These are phyloP conservation scores for Spondyliosoma cantharus DNA, from an alignment of 2,797 vertebrate species.

Conservation along the genomic window DNA sequence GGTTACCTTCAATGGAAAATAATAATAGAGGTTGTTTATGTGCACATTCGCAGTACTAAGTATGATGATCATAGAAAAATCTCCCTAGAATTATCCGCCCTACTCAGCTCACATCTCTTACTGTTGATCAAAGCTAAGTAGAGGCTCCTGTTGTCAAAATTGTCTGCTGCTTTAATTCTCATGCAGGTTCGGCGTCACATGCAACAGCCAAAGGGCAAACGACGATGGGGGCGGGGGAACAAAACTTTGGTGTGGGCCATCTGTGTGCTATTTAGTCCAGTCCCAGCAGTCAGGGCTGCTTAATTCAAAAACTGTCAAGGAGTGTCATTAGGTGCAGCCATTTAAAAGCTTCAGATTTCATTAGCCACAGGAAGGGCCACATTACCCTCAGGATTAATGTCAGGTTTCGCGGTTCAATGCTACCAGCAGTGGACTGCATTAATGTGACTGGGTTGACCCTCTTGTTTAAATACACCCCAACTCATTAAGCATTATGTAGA, in stretches of 20 bases:
- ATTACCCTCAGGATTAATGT: conserved; percentile 88
- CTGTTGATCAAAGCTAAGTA: conserved; percentile 23
- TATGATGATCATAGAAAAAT: not conserved
- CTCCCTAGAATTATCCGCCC: not conserved
- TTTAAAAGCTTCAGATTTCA: conserved; percentile 87
- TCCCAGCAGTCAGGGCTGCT: conserved; percentile 83
- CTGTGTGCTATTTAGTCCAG: conserved; percentile 86
- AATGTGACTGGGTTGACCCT: conserved; percentile 77
- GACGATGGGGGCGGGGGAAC: conserved; percentile 66
- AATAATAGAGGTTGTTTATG: not conserved
- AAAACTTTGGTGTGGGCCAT: conserved; percentile 81
- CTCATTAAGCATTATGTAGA: conserved; percentile 80
- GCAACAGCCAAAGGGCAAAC: conserved; percentile 75
- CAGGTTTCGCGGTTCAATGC: conserved; percentile 77
- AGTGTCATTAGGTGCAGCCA: conserved; percentile 83
- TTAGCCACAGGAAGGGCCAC: conserved; percentile 86
- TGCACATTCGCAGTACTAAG: not conserved
- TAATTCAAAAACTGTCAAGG: conserved; percentile 86
- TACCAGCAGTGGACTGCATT: conserved; percentile 74
- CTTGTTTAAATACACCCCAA: conserved; percentile 81
- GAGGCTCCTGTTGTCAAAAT: conserved; percentile 51
- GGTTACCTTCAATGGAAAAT: not conserved
- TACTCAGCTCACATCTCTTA: conserved; percentile 2
- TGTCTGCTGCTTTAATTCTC: conserved; percentile 65
- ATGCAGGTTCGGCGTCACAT: conserved; percentile 70